A percentile compares a stretch with the other conserved stretches of the same genome.
These are phyloP conservation scores for Alectura lathami DNA, from an alignment of 2,113 vertebrate genomes.

Conservation along the genomic window DNA sequence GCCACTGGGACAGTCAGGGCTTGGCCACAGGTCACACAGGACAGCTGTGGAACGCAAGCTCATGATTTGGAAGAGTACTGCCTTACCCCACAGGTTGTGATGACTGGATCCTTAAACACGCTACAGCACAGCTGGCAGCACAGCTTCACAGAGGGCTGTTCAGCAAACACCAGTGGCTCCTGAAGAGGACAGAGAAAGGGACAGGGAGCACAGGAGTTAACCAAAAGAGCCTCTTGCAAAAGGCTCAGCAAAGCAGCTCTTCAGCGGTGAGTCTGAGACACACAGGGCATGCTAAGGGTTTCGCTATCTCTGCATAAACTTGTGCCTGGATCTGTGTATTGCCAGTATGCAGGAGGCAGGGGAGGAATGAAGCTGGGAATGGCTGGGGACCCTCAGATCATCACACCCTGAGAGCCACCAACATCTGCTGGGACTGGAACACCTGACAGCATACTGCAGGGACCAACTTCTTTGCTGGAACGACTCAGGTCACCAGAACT, in stretches of 20 bases:
- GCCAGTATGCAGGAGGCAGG: neutral
- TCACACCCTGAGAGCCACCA: neutral
- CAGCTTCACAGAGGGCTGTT: constrained; percentile 95
- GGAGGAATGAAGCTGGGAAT: neutral
- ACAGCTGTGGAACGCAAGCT: neutral
- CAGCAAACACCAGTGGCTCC: constrained; percentile 96
- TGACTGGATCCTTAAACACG: constrained; percentile 97
- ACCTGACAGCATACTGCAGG: neutral
- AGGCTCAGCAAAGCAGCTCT: neutral
- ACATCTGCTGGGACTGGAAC: neutral
- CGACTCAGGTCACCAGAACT: neutral
- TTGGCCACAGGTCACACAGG: neutral
- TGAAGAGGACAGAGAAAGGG: constrained; percentile 43
- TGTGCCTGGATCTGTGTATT: neutral
- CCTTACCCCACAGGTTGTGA: constrained; percentile 98
- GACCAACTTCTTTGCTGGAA: neutral
- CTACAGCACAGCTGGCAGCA: constrained; percentile 97
- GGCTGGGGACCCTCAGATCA: neutral
- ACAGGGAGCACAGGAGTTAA: neutral
- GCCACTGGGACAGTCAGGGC: neutral
- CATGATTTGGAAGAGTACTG: neutral
- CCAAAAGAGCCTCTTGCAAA: no score
- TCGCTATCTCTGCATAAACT: neutral
- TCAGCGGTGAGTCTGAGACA: neutral
- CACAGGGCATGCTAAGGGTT: neutral